Evolutionary conservation across 2,797 vertebrate species (phyloP), one percentile per base, ranked within the genome.

Genomic region (Cryptoblepharus egeriae): DNA sequence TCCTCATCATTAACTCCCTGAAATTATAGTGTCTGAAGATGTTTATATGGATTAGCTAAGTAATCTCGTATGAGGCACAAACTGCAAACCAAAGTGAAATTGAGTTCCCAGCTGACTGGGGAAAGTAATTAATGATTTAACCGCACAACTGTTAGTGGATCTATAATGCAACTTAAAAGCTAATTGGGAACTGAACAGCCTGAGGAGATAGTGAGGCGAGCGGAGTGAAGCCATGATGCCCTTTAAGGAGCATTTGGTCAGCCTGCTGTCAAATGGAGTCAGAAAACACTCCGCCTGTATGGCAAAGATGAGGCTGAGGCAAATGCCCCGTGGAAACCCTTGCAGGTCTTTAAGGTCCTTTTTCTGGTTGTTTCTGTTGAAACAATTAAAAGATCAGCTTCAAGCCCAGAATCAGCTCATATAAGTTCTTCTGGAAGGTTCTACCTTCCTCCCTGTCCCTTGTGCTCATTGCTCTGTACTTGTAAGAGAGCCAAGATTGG

Each of bases 81-180:
- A 90, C 90, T 93, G 91, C 92, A 92, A 92, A 91, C 90, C 85
- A 90, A 91, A 93, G 91, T 92, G 90, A 93, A 94, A 94, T 82
- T 92, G 90, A 90, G 92, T 91, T 93, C 93, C 91, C 92, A 92
- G 2, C 74, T 85, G 92, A 93, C 90, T 89, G 86, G 57, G 70
- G 83, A 93, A 91, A 81, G 93, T 92, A 94, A 93, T 93, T 92
- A 94, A 94, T 93, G 93, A 94, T 94, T 94, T 93, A 93, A 92
- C 89, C 92, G 89, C 87, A 88, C 92, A 93, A 93, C 92, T 92
- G 88, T 87, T 93, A 92, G 90, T 68, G 83, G 92, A 90, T 93
- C 93, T 93, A 92, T 94, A 94, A 90, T 91, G 89, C 68, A 90
- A 91, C 93, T 92, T 93, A 92, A 93, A 94, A 94, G 93, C 93